phyloP scores from a whole-genome alignment of 1,140 invertebrate genomes.

The Arion vulgaris region DNA sequence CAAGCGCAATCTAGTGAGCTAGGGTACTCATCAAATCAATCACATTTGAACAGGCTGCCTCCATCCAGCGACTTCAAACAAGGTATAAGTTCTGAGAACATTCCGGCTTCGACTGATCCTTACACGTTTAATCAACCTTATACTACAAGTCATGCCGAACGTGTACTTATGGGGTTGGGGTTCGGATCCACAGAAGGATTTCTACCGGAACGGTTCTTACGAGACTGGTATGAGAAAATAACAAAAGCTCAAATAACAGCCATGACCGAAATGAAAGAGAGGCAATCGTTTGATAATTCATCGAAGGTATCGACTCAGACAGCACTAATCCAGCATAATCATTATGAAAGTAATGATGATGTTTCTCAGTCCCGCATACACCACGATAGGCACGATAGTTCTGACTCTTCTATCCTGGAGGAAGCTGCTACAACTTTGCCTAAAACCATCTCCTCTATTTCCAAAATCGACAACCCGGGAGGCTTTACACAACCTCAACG shows the following conservation, averaged over 20 bases:
- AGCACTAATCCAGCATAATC: background rate
- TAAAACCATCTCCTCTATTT: background rate
- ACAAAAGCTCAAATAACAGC: conserved; percentile 44
- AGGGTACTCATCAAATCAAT: background rate
- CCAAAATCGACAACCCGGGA: conserved; percentile 20
- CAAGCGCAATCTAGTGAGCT: background rate
- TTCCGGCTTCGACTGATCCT: conserved; percentile 13
- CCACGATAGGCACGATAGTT: background rate
- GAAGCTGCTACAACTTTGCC: conserved; percentile 14
- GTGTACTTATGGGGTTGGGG: conserved; percentile 59
- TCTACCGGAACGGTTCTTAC: conserved; percentile 64
- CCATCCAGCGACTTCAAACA: background rate
- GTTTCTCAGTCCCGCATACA: background rate
- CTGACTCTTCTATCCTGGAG: background rate
- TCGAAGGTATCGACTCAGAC: background rate
- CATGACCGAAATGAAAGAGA: background rate
- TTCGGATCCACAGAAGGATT: conserved; percentile 55
- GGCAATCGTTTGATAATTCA: background rate
- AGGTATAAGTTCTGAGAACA: background rate
- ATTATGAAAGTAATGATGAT: background rate
- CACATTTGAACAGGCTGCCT: background rate
- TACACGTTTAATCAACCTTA: conserved; percentile 22
- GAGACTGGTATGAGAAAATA: conserved; percentile 64
- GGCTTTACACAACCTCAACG: conserved; percentile 39
- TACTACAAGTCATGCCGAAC: conserved; percentile 47